Evolutionary conservation across 2,797 vertebrate genomes (phyloP), one percentile per base, ranked within the genome.

Genomic region (Semaprochilodus insignis): DNA sequence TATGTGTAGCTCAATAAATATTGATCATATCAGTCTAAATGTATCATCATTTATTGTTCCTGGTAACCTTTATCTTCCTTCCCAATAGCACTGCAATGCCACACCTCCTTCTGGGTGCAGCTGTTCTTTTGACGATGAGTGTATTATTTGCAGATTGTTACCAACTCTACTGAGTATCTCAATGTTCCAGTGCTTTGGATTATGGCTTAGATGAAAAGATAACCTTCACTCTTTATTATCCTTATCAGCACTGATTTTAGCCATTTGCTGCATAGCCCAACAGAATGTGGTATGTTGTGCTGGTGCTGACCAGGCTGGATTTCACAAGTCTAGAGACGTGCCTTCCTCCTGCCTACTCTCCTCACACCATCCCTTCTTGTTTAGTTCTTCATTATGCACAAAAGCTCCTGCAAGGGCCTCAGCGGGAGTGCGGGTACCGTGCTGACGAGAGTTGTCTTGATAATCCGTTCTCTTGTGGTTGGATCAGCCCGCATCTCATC

Each of bases 381-480:
- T 62, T 13, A 25, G 44, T 6, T 40, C 40, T 77, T 51, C 27
- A 48, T 51, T 48, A 23, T 48, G 51, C 34, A 59, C 17, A 36
- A n/a, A 23, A 67, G 34, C n/a, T 80, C 59, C 67, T 81, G 67
- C 57, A 48, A 34, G 72, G 21, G 6, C 8, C 72, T n/a, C 19
- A 13, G 48, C 6, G 54, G 59, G 52, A 73, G 40, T 36, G 76
- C 34, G 31, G 77, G 19, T 6, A 31, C 65, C 4, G 25, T 6
- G 44, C 44, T 55, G 44, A 60, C 59, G 74, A 63, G 59, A 52
- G 59, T 1, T 70, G 70, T 82, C 74, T 69, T 55, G 62, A 71
- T 66, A 74, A 78, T 84, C 78, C 57, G 48, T 59, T 60, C 52
- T 77, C 63, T 78, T 79, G 60, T 67, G 77, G 69, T 57, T 54